These are phyloP conservation scores for Agrochola lychnidis DNA, from an alignment of 2,888 invertebrate genomes.

Conservation along the genomic window DNA sequence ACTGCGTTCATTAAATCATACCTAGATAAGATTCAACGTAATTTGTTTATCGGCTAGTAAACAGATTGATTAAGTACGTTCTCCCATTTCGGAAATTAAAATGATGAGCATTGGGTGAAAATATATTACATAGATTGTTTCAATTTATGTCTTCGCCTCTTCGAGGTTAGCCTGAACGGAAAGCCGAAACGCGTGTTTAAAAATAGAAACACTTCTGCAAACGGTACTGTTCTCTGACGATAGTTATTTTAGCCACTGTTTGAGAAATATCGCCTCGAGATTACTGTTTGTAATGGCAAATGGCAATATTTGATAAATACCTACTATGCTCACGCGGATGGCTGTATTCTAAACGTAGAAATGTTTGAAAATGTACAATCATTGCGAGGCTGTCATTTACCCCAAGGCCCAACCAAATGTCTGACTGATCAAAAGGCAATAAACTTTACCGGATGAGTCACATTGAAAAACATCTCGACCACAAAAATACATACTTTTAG, in stretches of 20 bases:
- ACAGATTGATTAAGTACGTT: too few species aligned
- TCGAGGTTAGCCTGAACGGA: slow-evolving; percentile 13
- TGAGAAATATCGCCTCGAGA: slow-evolving; percentile 61
- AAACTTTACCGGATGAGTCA: slow-evolving; percentile 63
- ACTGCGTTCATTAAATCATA: slow-evolving; percentile 28
- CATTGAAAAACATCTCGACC: slow-evolving; percentile 45
- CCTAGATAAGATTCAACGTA: slow-evolving; percentile 23
- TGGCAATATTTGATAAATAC: slow-evolving; percentile 56
- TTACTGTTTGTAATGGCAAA: slow-evolving; percentile 56
- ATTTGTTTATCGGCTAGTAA: not conserved
- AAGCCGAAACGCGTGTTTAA: slow-evolving; percentile 21
- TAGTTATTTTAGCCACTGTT: slow-evolving; percentile 69
- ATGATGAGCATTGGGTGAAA: not conserved
- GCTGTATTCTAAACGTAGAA: slow-evolving; percentile 24
- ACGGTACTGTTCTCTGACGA: slow-evolving; percentile 48
- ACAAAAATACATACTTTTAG: slow-evolving; percentile 24
- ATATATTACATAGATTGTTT: not conserved
- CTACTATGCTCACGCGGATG: not conserved
- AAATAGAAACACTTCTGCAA: slow-evolving; percentile 47
- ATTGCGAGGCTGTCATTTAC: slow-evolving; percentile 31
- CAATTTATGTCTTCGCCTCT: slow-evolving; percentile 13
- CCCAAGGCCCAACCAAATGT: slow-evolving; percentile 23
- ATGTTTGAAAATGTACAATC: slow-evolving; percentile 23
- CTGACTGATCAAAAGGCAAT: slow-evolving; percentile 50
- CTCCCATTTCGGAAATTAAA: not conserved